Base-by-base conservation (phyloP, 2,797 vertebrate genomes). In the Apodemus agrarius region DNA sequence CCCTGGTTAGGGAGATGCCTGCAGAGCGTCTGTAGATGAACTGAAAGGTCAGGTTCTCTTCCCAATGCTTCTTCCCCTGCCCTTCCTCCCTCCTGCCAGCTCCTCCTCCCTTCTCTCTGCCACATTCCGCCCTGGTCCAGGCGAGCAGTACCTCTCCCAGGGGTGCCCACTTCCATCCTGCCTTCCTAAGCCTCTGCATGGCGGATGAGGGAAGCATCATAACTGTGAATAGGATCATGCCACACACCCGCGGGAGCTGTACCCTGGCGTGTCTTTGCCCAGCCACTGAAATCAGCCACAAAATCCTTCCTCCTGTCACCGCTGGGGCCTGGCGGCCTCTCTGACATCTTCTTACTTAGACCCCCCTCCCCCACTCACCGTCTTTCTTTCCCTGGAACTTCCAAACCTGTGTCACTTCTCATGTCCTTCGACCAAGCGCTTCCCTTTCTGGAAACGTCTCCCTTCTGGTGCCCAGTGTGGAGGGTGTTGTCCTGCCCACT, bases 181-280 rank as follows among this genome's bases (percentile, higher is more conserved):
- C 34, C 59, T 19, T 13, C 63, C 34, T 16, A 3, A 21, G 34
- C n/a, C 80, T 37, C 61, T 29, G 49, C 10, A 0, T 0, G 1
- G 49, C 13, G 19, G 90, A 67, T 14, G 3, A 43, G 4, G n/a
- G 59, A 9, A 6, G 31, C 49, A 46, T 78, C 57, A 54, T 34
- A 22, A 69, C 26, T 63, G 16, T 21, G 12, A 37, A 49, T 59
- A 10, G 26, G n/a, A 29, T 59, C 24, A 1, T 0, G 4, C 52
- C 22, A 12, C 26, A 46, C 22, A 22, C 29, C n/a, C 19, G 11
- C 22, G 24, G 61, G 3, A 61, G 76, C 46, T 17, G 13, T 26
- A 3, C 43, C 3, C 1, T 0, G 0, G 3, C 17, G 4, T 84
- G 79, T 78, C 2, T 0, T 17, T 12, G 31, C 12, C 13, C 0